A percentile compares a stretch with the other conserved stretches of the same genome.
Evolutionary conservation across 2,888 invertebrate species (phyloP).

Genomic region (Scaptomyza reducta): DNA sequence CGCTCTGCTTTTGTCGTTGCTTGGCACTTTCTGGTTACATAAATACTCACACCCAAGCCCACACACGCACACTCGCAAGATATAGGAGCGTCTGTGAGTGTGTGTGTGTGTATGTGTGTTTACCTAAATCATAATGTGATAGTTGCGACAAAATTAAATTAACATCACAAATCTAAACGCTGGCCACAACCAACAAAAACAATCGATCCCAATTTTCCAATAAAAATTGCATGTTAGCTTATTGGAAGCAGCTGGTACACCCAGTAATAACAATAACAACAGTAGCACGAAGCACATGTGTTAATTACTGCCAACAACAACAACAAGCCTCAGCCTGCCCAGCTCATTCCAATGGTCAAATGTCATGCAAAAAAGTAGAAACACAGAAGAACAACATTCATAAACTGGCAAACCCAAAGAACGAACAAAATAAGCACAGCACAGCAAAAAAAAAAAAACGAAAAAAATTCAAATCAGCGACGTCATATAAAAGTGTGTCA

Average conservation of each 20-base stretch:
- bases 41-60: constrained; percentile 63
- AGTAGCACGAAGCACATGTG: constrained; percentile 40
- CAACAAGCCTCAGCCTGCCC: constrained; percentile 9
- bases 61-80: constrained; percentile 1
- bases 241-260: constrained; percentile 37
- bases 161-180: constrained; percentile 54
- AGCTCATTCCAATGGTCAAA: constrained; percentile 67
- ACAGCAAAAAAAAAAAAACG: constrained; percentile 47
- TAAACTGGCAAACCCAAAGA: constrained; percentile 39
- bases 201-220: constrained; percentile 37
- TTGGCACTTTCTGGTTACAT: constrained; percentile 70
- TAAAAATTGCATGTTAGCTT: constrained; percentile 19
- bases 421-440: constrained; percentile 40
- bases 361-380: constrained; percentile 60
- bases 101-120: constrained; percentile 36
- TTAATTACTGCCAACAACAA: constrained; percentile 41
- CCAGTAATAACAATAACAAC: constrained; percentile 12
- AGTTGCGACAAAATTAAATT: constrained; percentile 61
- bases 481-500: constrained; percentile 83
- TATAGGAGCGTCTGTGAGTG: constrained; percentile 6
- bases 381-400: constrained; percentile 20
- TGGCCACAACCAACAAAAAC: constrained; percentile 21
- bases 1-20: constrained; percentile 25
- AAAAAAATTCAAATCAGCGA: constrained; percentile 74
- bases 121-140: constrained; percentile 40